Conservation (phyloP, 1,140 invertebrate species). For the Drosophila nebulosa region DNA sequence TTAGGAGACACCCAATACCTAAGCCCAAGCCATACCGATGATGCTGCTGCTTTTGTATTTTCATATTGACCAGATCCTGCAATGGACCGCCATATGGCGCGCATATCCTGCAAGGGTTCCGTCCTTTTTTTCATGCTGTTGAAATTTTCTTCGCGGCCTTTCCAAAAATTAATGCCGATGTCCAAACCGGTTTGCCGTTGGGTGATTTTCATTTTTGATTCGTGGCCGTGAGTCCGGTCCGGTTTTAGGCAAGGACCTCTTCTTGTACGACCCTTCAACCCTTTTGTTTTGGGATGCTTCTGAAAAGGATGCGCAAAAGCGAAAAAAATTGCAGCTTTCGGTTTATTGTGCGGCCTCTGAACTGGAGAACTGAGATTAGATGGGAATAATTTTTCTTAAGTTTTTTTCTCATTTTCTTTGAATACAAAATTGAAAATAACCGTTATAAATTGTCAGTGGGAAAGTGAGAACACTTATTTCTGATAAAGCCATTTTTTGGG, state of each 20-base stretch:
- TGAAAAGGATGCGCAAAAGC: constrained; percentile 62
- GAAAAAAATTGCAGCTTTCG: constrained; percentile 70
- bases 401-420: constrained; percentile 20
- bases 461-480: neutral
- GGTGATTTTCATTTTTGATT: constrained; percentile 65
- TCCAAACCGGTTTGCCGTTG: constrained; percentile 68
- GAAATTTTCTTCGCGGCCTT: constrained; percentile 72
- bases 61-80: constrained; percentile 64
- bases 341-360: constrained; percentile 33
- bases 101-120: constrained; percentile 51
- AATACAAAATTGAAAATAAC: constrained; percentile 40
- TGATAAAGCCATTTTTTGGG: constrained; percentile 4
- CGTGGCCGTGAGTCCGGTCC: constrained; percentile 67
- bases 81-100: constrained; percentile 67
- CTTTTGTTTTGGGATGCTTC: constrained; percentile 50
- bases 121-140: constrained; percentile 46
- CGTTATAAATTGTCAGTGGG: constrained; percentile 51
- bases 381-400: constrained; percentile 59
- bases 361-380: constrained; percentile 39
- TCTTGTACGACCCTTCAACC: constrained; percentile 61
- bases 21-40: constrained; percentile 5
- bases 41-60: constrained; percentile 44
- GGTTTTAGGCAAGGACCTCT: constrained; percentile 52
- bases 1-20: constrained; percentile 42
- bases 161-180: constrained; percentile 66